Percentiles rank a stretch among this genome's conserved stretches.
Evolutionary conservation across 2,113 vertebrate species (phyloP).

Genomic region (Pipra filicauda): DNA sequence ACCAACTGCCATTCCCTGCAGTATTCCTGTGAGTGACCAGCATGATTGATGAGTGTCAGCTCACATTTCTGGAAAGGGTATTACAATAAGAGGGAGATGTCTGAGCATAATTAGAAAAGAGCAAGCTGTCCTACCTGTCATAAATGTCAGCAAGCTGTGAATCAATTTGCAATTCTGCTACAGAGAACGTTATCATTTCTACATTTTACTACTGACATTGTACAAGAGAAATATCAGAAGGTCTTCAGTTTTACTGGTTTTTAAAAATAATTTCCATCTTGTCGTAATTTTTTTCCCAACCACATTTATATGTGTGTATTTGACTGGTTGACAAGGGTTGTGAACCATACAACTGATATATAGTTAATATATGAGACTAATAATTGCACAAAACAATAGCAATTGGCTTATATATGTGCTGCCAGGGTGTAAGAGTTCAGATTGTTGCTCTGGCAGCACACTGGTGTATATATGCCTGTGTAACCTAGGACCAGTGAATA

Average conservation of each 20-base stretch:
- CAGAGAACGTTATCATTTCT: neutral
- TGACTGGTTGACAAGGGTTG: neutral
- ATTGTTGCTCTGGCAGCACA: neutral
- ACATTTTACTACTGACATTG: neutral
- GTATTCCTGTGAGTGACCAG: neutral
- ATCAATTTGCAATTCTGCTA: neutral
- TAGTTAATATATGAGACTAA: neutral
- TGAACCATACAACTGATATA: neutral
- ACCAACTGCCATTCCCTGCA: neutral
- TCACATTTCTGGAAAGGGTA: neutral
- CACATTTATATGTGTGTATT: neutral
- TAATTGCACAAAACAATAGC: neutral
- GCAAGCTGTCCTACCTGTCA: constrained; percentile 2
- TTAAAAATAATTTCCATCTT: neutral
- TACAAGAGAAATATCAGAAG: neutral
- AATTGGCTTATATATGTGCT: neutral
- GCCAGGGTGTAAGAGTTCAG: neutral
- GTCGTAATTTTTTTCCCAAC: neutral
- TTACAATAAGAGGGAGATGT: neutral
- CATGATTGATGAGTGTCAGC: neutral
- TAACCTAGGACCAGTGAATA: neutral
- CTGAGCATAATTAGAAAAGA: neutral
- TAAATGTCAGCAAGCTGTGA: constrained; percentile 3
- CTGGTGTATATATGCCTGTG: fast-evolving
- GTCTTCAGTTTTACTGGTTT: neutral